These are phyloP conservation scores for Caenorhabditis inopinata DNA, from an alignment of 1,140 invertebrate species.

Conservation along the genomic window DNA sequence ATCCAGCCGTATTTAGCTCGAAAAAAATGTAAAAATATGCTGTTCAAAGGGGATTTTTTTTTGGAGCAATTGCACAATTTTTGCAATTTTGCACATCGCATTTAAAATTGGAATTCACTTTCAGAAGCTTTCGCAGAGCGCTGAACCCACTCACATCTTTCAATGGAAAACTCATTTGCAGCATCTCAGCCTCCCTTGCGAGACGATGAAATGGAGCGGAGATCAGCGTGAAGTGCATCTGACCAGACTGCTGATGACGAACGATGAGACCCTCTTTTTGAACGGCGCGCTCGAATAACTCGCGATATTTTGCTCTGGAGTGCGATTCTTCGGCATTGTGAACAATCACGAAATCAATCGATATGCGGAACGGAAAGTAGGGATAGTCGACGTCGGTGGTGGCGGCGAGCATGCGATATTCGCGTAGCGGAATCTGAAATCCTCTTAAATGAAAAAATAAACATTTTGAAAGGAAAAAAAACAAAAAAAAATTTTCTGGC, in stretches of 20 bases:
- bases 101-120: too few relatives aligned
- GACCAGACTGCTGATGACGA: not conserved
- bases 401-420: constrained; percentile 35
- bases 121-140: too few relatives aligned
- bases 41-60: too few relatives aligned
- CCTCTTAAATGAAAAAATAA: not conserved
- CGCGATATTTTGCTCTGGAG: not conserved
- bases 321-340: not conserved
- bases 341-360: constrained; percentile 41
- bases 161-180: constrained; percentile 30
- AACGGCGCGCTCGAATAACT: constrained; percentile 8
- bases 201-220: constrained; percentile 39
- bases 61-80: too few relatives aligned
- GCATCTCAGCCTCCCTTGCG: constrained; percentile 38
- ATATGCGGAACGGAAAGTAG: constrained; percentile 40
- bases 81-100: too few relatives aligned
- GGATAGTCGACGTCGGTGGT: constrained; percentile 44
- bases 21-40: too few relatives aligned
- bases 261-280: constrained; percentile 36
- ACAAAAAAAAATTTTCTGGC: not conserved
- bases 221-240: constrained; percentile 38
- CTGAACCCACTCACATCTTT: constrained; percentile 28
- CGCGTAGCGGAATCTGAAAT: not conserved
- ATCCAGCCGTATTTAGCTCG: too few relatives aligned
- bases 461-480: not conserved